Base-by-base conservation (phyloP, 2,888 invertebrate species). In the Catocala nupta region DNA sequence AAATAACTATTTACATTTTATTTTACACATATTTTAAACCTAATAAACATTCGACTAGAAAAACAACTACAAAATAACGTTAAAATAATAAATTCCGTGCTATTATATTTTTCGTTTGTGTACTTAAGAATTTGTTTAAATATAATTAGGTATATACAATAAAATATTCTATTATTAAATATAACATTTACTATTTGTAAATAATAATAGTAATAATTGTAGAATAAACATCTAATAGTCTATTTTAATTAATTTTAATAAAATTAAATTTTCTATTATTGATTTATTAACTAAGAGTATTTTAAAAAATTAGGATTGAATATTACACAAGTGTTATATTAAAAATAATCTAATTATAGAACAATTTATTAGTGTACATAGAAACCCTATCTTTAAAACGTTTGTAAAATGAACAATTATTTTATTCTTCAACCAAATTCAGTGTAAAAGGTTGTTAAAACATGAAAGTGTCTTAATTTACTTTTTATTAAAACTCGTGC, bases 41-140 rank as follows among this genome's bases (percentile, higher is more conserved):
- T 81, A 77, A 70, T 78, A 69, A 79, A 83, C 68, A 74, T 78
- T 68, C 59, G 72, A 75, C 78, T 82, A 82, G 75, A 81, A 84
- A 83, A 78, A 68, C 71, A 81, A 81, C 81, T 83, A 85, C 65
- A 71, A 81, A 76, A 61, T 74, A 69, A 68, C 75, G 75, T 68
- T 68, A 72, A 68, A 71, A 68, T 50, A 78, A 81, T 74, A 71
- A 73, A 9, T 56, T 78, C 71, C 65, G 85, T 87, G 85, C 86
- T 81, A 78, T 80, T 77, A 71, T 77, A 70, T 73, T 73, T 79
- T 36, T 75, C 53, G 63, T 65, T 71, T 11, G 67, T 74, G 72
- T 75, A 59, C 60, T 65, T 68, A 75, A 59, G 53, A 61, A 67
- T 68, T 49, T 64, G 56, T 66, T 56, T 59, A 51, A 65, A 56